phyloP scores from a whole-genome alignment of 92 coral and sea anemone genomes.

The Anthopleura xanthogrammica region DNA sequence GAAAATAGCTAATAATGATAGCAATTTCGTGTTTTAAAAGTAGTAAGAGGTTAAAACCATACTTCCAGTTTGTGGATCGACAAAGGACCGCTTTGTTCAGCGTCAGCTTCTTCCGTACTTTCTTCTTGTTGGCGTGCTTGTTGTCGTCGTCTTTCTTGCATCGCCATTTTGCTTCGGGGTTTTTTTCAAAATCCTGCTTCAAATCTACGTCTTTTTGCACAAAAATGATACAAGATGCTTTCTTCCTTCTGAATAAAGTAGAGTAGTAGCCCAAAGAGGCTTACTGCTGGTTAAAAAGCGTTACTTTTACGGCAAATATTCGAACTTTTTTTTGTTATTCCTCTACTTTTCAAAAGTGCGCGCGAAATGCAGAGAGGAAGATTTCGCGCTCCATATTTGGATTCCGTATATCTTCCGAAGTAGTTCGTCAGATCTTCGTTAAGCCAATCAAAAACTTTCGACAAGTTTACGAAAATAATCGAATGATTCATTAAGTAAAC shows the following conservation, averaged over 20 bases:
- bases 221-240: background rate
- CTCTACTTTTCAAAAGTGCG: slow-evolving; percentile 26
- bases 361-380: slow-evolving; percentile 7
- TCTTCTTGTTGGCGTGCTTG: slow-evolving; percentile 61
- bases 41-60: background rate
- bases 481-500: background rate
- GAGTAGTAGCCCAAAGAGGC: background rate
- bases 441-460: slow-evolving; percentile 22
- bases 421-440: background rate
- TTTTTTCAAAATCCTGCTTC: background rate
- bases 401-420: background rate
- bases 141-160: slow-evolving; percentile 80
- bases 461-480: slow-evolving; percentile 6
- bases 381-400: slow-evolving; percentile 16
- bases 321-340: background rate
- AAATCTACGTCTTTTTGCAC: background rate
- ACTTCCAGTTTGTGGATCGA: slow-evolving; percentile 85
- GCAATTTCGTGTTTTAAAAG: background rate
- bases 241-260: background rate
- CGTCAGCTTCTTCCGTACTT: slow-evolving; percentile 55
- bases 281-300: background rate
- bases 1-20: background rate
- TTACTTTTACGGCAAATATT: background rate
- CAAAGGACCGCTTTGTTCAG: slow-evolving; percentile 67
- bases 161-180: slow-evolving; percentile 46